phyloP scores from a whole-genome alignment of 2,797 vertebrate genomes.

The Macropodus opercularis region DNA sequence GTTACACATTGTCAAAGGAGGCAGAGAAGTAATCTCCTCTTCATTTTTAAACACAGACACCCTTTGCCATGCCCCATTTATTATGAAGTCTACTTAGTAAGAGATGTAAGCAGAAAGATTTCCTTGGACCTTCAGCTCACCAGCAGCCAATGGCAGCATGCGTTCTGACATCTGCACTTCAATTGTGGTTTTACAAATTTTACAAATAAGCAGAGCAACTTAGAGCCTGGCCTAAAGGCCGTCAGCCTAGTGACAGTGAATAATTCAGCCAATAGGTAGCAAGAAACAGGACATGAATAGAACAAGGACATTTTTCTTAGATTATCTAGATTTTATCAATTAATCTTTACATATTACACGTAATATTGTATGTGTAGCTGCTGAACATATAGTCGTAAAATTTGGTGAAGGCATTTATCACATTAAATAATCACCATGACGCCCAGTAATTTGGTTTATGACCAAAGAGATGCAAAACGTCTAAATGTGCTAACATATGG shows the following conservation, averaged over 20 bases:
- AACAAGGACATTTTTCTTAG: too few relatives aligned
- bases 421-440: too few relatives aligned
- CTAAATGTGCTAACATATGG: too few relatives aligned
- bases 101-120: slow-evolving; percentile 61
- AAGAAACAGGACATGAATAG: background rate
- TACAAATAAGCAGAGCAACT: slow-evolving; percentile 40
- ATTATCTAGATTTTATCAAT: too few relatives aligned
- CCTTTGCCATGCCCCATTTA: slow-evolving; percentile 48
- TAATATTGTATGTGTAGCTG: too few relatives aligned
- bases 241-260: background rate
- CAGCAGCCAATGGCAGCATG: slow-evolving; percentile 92
- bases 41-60: slow-evolving; percentile 50
- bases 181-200: slow-evolving; percentile 59
- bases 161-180: slow-evolving; percentile 71
- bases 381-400: too few relatives aligned
- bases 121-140: slow-evolving; percentile 83
- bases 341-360: too few relatives aligned
- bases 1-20: slow-evolving; percentile 57
- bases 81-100: slow-evolving; percentile 39
- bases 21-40: slow-evolving; percentile 49
- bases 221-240: slow-evolving; percentile 2
- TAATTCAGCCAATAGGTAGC: background rate
- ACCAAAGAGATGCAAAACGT: too few relatives aligned
- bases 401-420: too few relatives aligned
- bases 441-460: too few relatives aligned